These are phyloP conservation scores for Leptura quadrifasciata DNA, from an alignment of 2,888 invertebrate species.

Conservation along the genomic window DNA sequence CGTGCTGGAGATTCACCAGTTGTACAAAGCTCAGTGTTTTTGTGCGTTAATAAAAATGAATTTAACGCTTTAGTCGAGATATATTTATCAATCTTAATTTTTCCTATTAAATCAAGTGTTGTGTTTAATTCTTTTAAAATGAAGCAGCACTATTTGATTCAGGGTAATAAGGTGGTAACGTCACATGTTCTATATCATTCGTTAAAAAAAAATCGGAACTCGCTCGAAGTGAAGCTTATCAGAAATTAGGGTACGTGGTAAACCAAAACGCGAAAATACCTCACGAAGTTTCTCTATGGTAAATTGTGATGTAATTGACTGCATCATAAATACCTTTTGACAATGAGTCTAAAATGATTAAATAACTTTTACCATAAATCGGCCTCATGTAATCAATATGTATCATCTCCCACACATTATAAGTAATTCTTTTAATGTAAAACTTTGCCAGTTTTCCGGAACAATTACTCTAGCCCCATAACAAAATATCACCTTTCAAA, in stretches of 20 bases:
- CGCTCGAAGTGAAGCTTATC: not conserved
- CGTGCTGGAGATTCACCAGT: no score
- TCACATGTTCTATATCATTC: no score
- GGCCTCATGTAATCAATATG: constrained; percentile 40
- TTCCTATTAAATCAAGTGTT: not conserved
- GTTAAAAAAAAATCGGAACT: no score
- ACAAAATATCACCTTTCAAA: no score
- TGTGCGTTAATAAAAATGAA: no score
- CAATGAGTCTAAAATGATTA: not conserved
- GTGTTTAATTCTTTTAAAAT: not conserved
- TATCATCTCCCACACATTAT: constrained; percentile 29
- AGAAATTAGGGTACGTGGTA: not conserved
- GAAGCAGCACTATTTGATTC: not conserved
- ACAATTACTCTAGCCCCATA: no score
- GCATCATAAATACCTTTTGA: not conserved
- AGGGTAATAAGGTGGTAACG: not conserved
- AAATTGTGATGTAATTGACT: not conserved
- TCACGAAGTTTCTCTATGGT: not conserved
- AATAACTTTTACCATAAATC: constrained; percentile 19
- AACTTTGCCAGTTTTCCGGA: no score
- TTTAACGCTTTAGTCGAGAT: not conserved
- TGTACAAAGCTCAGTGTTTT: no score
- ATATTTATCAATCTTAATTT: not conserved
- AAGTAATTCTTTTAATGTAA: constrained; percentile 29
- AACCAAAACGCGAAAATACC: not conserved